phyloP scores from a whole-genome alignment of 2,888 invertebrate genomes.

The Phengaris arion region DNA sequence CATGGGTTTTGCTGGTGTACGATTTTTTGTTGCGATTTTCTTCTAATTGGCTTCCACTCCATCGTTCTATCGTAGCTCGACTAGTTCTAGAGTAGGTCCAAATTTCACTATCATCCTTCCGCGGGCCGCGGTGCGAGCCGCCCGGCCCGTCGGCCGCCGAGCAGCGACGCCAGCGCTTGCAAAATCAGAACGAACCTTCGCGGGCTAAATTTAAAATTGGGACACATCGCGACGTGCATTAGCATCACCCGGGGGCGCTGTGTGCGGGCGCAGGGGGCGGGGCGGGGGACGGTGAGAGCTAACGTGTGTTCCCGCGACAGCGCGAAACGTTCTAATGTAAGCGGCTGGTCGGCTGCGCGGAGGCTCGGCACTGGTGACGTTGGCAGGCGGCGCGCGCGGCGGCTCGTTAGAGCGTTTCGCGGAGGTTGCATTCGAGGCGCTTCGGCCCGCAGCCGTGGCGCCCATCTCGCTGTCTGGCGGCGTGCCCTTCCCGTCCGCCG shows the following conservation, averaged over 20 bases:
- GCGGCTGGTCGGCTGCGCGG: slow-evolving; percentile 37
- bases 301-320: slow-evolving; percentile 56
- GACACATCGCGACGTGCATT: slow-evolving; percentile 32
- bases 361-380: slow-evolving; percentile 58
- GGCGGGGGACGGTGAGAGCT: slow-evolving; percentile 44
- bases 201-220: slow-evolving; percentile 23
- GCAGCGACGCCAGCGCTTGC: slow-evolving; percentile 27
- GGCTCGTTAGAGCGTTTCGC: slow-evolving; percentile 86
- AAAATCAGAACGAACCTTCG: slow-evolving; percentile 25
- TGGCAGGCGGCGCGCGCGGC: slow-evolving; percentile 72
- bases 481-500: slow-evolving; percentile 82
- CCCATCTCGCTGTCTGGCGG: slow-evolving; percentile 91
- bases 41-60: slow-evolving; percentile 36
- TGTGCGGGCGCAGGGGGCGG: slow-evolving; percentile 32
- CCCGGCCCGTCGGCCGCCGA: neutral
- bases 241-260: slow-evolving; percentile 36
- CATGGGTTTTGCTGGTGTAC: slow-evolving; percentile 55
- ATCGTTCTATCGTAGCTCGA: slow-evolving; percentile 28
- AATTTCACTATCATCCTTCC: neutral
- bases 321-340: slow-evolving; percentile 73
- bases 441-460: slow-evolving; percentile 83
- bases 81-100: slow-evolving; percentile 29
- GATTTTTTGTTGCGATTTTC: slow-evolving; percentile 40
- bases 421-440: slow-evolving; percentile 87
- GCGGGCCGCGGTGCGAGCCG: slow-evolving; percentile 5